Evolutionary conservation across 2,888 invertebrate species (phyloP), one percentile per base, ranked within the genome.

Genomic region (Drosophila borborema): DNA sequence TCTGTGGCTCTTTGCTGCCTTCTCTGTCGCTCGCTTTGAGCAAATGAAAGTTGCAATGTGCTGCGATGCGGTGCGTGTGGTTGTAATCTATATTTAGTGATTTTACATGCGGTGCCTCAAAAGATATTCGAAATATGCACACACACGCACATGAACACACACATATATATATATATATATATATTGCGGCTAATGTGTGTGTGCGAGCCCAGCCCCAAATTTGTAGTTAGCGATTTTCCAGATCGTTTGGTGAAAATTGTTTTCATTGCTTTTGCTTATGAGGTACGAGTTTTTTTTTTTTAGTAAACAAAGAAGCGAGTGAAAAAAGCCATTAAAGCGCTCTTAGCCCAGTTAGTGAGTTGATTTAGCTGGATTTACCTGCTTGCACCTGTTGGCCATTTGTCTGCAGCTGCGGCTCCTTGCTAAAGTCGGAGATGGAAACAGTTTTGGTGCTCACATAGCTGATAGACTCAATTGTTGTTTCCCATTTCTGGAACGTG

Each of bases 401-500:
- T 38, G 54, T 55, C 55, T 60, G 81, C 48, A 82, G 62, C 59
- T 81, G 84, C 16, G 86, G 76, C 64, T 89, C 89, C 70, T 82
- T 54, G 60, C 36, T 59, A 16, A 86, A 77, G 68, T 91, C 91
- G 48, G 90, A 89, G 43, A 90, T 85, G 74, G 91, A 84, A 28
- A 92, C 77, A 23, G 92, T 91, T 80, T 92, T 92, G 65, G 90
- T 92, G 82, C 92, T 92, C 67, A 93, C 91, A 82, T 92, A 93
- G 72, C 92, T 92, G 61, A 93, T 91, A 38, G 93, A 92, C 74
- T 93, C 93, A 5, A 93, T 86, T 28, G 92, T 93, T 20, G 93
- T 93, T 73, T 93, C 93, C 93, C 93, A 93, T 83, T 92, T 93
- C 74, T 93, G 92, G 68, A 92, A 92, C 53, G 93, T 91, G 77